phyloP scores from a whole-genome alignment of 2,113 vertebrate species.

The Entomyzon cyanotis region DNA sequence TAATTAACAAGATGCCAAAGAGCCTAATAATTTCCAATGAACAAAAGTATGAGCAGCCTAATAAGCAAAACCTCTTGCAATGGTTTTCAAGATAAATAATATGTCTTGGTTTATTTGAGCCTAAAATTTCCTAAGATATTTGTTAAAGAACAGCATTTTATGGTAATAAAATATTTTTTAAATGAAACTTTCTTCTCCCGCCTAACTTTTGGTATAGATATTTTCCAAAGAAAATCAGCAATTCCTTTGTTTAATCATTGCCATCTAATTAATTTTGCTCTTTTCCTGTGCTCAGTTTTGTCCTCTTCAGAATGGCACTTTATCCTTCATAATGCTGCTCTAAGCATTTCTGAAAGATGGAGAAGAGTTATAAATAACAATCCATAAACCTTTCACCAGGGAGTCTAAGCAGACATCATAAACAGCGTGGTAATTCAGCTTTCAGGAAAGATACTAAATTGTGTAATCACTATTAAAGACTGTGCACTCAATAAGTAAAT shows the following conservation, averaged over 20 bases:
- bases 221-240: neutral
- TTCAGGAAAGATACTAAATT: neutral
- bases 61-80: neutral
- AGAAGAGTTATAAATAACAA: neutral
- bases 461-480: conserved; percentile 23
- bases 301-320: neutral
- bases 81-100: neutral
- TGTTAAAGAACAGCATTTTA: neutral
- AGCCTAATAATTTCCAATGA: neutral
- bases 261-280: neutral
- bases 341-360: conserved; percentile 16
- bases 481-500: neutral
- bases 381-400: conserved; percentile 7
- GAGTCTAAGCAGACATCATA: neutral
- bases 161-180: neutral
- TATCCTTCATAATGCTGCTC: neutral
- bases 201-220: neutral
- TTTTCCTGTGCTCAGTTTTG: neutral
- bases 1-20: neutral
- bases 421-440: neutral
- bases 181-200: neutral
- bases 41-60: neutral
- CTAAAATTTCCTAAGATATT: neutral
- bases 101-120: neutral
- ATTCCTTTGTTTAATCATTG: neutral